Base-by-base conservation (phyloP, 2,113 vertebrate species). In the Daphoenositta chrysoptera region DNA sequence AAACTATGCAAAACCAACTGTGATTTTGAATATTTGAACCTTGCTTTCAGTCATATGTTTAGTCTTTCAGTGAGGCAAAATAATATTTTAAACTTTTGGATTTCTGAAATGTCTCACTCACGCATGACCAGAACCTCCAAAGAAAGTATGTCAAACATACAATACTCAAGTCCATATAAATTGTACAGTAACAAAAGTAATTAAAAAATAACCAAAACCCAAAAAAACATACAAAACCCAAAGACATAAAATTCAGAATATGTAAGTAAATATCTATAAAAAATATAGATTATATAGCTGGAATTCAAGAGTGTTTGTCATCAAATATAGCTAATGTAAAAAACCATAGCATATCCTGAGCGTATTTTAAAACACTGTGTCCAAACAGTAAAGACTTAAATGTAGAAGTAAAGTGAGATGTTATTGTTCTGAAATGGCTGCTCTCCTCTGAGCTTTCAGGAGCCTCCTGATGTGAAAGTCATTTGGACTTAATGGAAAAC, bases 401-500 rank as follows among this genome's bases (percentile, higher is more conserved):
- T 61, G 33, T 39, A 91, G 58, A 77, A 77, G 47, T 56, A 88
- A 92, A 85, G 27, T 2, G 3, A 72, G 90, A 47, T 21, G 15
- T 53, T 96, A 83, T 88, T 89, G 75, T 57, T 96, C 88, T 84
- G 86, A 94, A 96, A 96, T 61, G 92, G 54, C 71, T 63, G 15
- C 27, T 96, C n/a, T 97, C 53, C 50, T 61, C 47, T 66, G 69
- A 86, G 66, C 30, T 94, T 88, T 96, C 22, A 13, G 61, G 51
- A 97, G 37, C 24, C 73, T 95, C 96, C 96, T 94, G 87, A 83
- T 96, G 91, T 94, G 91, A 96, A 97, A 97, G 87, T 91, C 91
- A 93, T 97, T 97, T 96, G 35, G n/a, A 68, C 28, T 88, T 96
- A 97, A 96, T 96, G 66, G 90, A 95, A 97, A 97, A 68, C 45